Evolutionary conservation across 2,797 vertebrate species (phyloP).

Genomic region (Acridotheres tristis): DNA sequence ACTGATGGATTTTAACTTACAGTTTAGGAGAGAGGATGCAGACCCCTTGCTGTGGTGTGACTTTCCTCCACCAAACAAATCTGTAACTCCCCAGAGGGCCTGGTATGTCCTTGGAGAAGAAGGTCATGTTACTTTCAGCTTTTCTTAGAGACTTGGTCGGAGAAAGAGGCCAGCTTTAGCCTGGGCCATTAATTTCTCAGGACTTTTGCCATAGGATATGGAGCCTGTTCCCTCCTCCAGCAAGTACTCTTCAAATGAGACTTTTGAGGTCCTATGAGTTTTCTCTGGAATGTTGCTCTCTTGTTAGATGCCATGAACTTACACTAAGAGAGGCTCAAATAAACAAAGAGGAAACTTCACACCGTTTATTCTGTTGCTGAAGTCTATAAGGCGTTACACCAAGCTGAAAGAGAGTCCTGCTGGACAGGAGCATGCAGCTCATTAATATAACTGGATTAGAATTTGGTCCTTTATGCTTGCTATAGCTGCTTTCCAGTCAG

Average conservation of each 20-base stretch:
- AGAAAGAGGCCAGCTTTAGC: background rate
- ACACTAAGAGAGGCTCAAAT: background rate
- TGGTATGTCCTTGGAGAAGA: background rate
- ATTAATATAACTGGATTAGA: background rate
- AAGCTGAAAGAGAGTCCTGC: background rate
- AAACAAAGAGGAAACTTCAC: background rate
- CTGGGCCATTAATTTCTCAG: background rate
- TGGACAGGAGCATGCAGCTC: background rate
- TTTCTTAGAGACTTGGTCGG: background rate
- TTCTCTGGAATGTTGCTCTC: background rate
- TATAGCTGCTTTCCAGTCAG: background rate
- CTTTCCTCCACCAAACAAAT: background rate
- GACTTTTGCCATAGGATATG: background rate
- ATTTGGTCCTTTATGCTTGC: background rate
- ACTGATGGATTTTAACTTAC: constrained; percentile 32
- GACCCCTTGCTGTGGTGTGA: background rate
- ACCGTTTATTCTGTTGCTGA: background rate
- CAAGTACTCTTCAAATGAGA: background rate
- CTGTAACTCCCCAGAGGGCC: background rate
- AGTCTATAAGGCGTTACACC: background rate
- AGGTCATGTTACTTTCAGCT: background rate
- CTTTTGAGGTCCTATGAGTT: background rate
- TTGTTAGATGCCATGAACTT: background rate
- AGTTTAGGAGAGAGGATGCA: constrained; percentile 7
- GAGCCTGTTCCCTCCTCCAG: background rate